Evolutionary conservation across 1,140 invertebrate species (phyloP).

Genomic region (Nephotettix cincticeps): DNA sequence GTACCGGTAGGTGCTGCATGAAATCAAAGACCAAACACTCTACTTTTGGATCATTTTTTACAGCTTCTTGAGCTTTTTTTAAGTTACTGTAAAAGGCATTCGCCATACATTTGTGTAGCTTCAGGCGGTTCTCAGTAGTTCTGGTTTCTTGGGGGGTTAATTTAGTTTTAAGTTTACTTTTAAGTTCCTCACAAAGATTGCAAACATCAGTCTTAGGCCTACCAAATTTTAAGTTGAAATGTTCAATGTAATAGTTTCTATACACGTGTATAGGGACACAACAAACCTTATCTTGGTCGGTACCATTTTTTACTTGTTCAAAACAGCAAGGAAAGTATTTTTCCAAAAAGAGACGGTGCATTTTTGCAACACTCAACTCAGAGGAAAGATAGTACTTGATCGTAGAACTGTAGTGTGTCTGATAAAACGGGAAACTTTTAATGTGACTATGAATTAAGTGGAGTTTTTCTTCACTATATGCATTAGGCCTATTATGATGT

Average conservation of each 20-base stretch:
- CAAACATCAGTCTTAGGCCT: constrained; percentile 35
- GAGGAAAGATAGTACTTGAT: constrained; percentile 16
- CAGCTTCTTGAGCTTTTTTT: constrained; percentile 38
- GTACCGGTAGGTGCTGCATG: constrained; percentile 40
- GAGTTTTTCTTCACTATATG: constrained; percentile 11
- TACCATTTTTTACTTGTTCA: not conserved
- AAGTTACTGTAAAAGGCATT: not conserved
- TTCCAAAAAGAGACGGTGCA: constrained; percentile 14
- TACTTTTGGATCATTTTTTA: constrained; percentile 39
- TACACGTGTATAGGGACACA: constrained; percentile 30
- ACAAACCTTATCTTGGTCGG: constrained; percentile 34
- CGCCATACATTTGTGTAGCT: constrained; percentile 28
- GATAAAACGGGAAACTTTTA: constrained; percentile 16
- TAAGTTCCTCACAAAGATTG: constrained; percentile 30
- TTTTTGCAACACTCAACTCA: constrained; percentile 17
- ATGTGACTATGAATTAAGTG: constrained; percentile 26
- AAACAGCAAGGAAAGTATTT: not conserved
- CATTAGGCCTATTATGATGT: not conserved
- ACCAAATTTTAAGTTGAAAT: constrained; percentile 38
- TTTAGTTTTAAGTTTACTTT: constrained; percentile 30
- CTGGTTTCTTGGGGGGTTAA: constrained; percentile 36
- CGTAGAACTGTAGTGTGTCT: constrained; percentile 14
- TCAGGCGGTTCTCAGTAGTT: constrained; percentile 40
- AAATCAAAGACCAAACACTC: constrained; percentile 36
- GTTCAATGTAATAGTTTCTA: constrained; percentile 34